A percentile compares a stretch with the other conserved stretches of the same genome.
These are phyloP conservation scores for Pyrrhia umbra DNA, from an alignment of 2,888 invertebrate genomes.

Conservation along the genomic window DNA sequence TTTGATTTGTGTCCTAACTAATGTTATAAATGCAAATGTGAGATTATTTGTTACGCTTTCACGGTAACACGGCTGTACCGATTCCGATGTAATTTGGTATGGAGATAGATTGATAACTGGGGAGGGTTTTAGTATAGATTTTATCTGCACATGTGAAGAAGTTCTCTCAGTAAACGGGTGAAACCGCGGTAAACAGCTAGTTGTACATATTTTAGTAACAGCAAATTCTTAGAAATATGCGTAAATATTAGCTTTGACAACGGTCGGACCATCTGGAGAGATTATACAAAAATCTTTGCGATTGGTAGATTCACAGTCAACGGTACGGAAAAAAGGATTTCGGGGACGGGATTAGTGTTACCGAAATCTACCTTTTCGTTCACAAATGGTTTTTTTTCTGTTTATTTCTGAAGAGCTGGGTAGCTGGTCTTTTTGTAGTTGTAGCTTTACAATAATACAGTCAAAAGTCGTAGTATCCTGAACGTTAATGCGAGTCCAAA, in stretches of 20 bases:
- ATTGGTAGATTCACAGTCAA: neutral
- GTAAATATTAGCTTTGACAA: conserved; percentile 10
- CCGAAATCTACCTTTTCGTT: neutral
- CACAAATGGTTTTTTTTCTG: neutral
- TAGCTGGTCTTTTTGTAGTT: neutral
- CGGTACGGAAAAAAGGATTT: conserved; percentile 21
- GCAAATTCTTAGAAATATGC: conserved; percentile 3
- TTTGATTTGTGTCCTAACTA: too few species aligned
- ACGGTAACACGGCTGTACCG: too few species aligned
- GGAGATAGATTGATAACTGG: too few species aligned
- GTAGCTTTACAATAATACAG: too few species aligned
- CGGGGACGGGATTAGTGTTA: neutral
- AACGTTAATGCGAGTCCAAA: too few species aligned
- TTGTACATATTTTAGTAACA: neutral
- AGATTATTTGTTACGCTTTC: too few species aligned
- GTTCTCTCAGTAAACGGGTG: too few species aligned
- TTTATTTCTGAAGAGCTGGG: neutral
- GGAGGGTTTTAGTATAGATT: too few species aligned
- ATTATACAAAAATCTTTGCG: conserved; percentile 11
- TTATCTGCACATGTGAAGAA: too few species aligned
- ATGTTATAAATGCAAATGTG: too few species aligned
- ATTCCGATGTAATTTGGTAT: too few species aligned
- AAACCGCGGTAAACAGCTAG: neutral
- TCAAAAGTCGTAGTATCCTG: neutral
- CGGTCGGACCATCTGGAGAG: neutral